A percentile compares a stretch with the other conserved stretches of the same genome.
These are phyloP conservation scores for Nebria brevicollis DNA, from an alignment of 2,888 invertebrate species.

Conservation along the genomic window DNA sequence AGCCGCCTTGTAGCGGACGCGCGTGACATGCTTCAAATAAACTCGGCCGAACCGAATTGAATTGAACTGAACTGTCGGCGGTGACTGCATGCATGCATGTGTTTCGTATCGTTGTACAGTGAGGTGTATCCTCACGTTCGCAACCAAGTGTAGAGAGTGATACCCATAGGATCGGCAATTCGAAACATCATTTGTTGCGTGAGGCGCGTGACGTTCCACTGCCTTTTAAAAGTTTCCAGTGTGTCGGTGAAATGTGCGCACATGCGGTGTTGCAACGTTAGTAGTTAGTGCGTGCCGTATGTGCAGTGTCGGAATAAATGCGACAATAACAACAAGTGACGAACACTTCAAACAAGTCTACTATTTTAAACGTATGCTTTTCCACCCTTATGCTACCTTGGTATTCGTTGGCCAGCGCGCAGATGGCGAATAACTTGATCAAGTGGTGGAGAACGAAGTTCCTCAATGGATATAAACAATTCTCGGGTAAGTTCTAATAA, in stretches of 20 bases:
- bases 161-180: conserved; percentile 3
- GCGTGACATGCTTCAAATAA: conserved; percentile 23
- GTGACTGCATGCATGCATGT: background rate
- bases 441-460: conserved; percentile 82
- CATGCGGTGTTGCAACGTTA: conserved; percentile 40
- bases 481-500: conserved; percentile 69
- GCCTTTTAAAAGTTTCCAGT: conserved; percentile 16
- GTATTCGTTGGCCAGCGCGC: conserved; percentile 57
- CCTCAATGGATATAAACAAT: conserved; percentile 79
- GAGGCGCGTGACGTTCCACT: conserved; percentile 21
- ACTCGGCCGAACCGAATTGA: conserved; percentile 2
- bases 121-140: background rate
- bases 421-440: conserved; percentile 80
- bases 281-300: conserved; percentile 15
- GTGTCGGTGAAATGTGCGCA: conserved; percentile 30
- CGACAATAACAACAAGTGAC: background rate
- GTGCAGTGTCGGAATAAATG: conserved; percentile 4
- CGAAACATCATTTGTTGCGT: conserved; percentile 17
- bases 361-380: background rate
- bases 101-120: background rate
- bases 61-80: background rate
- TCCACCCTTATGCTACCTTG: conserved; percentile 45
- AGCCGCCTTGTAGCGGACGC: conserved; percentile 9
- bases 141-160: background rate
- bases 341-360: background rate